Conservation (phyloP, 2,888 invertebrate species). For the Petrolisthes manimaculis region DNA sequence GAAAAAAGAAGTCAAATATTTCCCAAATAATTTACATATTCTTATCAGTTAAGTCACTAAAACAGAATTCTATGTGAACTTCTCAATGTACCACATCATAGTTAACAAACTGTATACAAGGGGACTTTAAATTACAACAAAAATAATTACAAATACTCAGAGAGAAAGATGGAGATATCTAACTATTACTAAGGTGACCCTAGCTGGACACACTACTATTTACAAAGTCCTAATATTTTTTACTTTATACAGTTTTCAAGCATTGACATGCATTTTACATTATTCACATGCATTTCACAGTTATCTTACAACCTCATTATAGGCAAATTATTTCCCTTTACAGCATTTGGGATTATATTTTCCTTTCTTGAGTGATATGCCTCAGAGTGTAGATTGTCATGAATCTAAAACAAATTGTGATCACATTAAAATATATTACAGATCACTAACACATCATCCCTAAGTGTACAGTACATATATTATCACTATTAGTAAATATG, state of each 20-base stretch:
- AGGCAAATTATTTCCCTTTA: constrained; percentile 38
- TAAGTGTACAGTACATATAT: constrained; percentile 17
- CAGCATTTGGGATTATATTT: neutral
- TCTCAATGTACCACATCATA: constrained; percentile 30
- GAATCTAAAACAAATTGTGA: constrained; percentile 34
- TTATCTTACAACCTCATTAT: constrained; percentile 58
- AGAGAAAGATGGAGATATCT: constrained; percentile 39
- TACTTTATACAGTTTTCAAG: constrained; percentile 60
- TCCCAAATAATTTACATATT: constrained; percentile 20
- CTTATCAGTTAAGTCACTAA: constrained; percentile 11
- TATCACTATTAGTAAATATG: constrained; percentile 27
- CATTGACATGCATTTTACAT: constrained; percentile 62
- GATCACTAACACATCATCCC: constrained; percentile 37
- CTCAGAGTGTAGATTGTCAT: constrained; percentile 58
- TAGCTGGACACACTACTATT: constrained; percentile 55
- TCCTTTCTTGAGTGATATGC: constrained; percentile 54
- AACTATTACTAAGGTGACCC: constrained; percentile 54
- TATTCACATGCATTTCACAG: constrained; percentile 56
- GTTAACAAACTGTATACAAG: constrained; percentile 48
- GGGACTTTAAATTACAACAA: constrained; percentile 48
- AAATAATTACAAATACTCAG: constrained; percentile 47
- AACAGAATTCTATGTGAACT: constrained; percentile 25
- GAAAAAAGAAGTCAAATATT: constrained; percentile 27
- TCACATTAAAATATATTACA: constrained; percentile 19
- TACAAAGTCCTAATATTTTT: constrained; percentile 55